These are phyloP conservation scores for Trididemnum nubilum DNA, from an alignment of 23 tunicate species.

Conservation along the genomic window DNA sequence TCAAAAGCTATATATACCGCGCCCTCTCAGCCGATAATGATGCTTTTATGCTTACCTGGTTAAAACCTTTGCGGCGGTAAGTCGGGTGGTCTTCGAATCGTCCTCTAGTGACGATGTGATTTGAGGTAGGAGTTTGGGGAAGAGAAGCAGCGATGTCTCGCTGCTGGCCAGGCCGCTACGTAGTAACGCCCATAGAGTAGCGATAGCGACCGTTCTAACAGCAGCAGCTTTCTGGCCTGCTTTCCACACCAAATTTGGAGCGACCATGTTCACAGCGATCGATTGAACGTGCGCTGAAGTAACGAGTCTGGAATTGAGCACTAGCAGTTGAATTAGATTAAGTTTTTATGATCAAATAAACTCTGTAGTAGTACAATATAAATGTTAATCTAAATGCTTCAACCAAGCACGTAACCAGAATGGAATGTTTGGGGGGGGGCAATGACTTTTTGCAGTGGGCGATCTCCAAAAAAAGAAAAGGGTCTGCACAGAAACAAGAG, in stretches of 20 bases:
- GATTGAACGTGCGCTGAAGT: slow-evolving; percentile 46
- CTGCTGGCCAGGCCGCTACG: slow-evolving; percentile 51
- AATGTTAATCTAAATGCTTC: no score
- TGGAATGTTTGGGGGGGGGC: no score
- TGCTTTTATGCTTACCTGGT: no score
- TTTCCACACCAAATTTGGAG: slow-evolving; percentile 87
- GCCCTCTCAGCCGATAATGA: no score
- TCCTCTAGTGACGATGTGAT: slow-evolving; percentile 61
- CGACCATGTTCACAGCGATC: slow-evolving; percentile 69
- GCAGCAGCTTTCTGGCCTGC: slow-evolving; percentile 90
- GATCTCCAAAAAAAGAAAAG: no score
- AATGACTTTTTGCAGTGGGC: no score
- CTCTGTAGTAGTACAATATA: no score
- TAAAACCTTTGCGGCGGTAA: slow-evolving; percentile 79
- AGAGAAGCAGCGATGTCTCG: slow-evolving; percentile 35
- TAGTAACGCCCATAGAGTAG: slow-evolving; percentile 88
- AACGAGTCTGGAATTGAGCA: slow-evolving; percentile 54
- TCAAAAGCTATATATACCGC: no score
- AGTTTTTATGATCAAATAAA: neutral
- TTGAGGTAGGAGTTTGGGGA: slow-evolving; percentile 60
- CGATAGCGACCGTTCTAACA: slow-evolving; percentile 74
- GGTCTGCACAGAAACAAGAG: no score
- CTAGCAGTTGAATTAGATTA: no score
- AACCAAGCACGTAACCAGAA: no score
- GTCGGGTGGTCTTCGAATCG: slow-evolving; percentile 74